Conservation (phyloP, 2,797 vertebrate genomes). For the Sebastolobus altivelis region DNA sequence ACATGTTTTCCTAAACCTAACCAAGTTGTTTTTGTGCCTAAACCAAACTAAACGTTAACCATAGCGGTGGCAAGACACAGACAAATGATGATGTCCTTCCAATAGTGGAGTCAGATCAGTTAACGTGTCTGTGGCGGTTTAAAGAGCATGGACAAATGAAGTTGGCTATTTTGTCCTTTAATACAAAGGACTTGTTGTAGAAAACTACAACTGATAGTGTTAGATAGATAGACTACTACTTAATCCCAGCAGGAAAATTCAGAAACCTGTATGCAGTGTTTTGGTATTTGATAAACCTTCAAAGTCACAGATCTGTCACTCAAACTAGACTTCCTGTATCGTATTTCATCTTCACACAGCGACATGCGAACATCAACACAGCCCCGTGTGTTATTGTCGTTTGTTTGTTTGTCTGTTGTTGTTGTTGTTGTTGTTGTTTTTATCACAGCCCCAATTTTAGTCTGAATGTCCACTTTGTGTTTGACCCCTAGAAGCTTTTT, state of each 20-base stretch:
- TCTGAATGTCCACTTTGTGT: too few relatives aligned
- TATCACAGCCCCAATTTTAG: not conserved
- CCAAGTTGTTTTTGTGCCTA: fast-evolving
- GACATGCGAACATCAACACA: not conserved
- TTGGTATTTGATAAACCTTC: not conserved
- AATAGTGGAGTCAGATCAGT: not conserved
- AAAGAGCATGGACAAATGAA: not conserved
- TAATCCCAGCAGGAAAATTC: too few relatives aligned
- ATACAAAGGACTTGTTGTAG: not conserved
- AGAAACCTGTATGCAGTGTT: not conserved
- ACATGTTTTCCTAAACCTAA: not conserved
- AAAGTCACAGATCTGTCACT: not conserved
- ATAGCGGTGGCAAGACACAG: not conserved
- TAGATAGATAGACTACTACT: too few relatives aligned
- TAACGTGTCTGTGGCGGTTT: too few relatives aligned
- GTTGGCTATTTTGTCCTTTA: not conserved
- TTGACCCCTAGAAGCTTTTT: too few relatives aligned
- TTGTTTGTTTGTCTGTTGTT: not conserved
- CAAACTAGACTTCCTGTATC: not conserved
- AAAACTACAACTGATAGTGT: too few relatives aligned
- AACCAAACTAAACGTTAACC: not conserved
- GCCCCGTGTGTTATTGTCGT: not conserved
- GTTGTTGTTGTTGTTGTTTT: not conserved
- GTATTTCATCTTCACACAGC: too few relatives aligned
- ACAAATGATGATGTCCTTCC: not conserved